Evolutionary conservation across 2,797 vertebrate genomes (phyloP).

Genomic region (Mallotus villosus): DNA sequence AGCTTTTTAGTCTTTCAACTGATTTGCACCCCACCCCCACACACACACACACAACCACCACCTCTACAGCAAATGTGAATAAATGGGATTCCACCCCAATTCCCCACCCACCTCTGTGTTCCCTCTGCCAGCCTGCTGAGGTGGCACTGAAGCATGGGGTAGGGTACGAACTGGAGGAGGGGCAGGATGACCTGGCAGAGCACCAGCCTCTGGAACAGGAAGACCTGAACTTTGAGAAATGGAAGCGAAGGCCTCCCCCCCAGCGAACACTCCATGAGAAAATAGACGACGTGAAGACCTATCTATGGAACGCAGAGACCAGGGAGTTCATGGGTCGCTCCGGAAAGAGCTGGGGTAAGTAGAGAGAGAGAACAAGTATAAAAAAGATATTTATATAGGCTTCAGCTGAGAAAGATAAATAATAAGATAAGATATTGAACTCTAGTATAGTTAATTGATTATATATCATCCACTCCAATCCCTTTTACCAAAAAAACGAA

Average conservation of each 20-base stretch:
- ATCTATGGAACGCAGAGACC: constrained; percentile 94
- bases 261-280: constrained; percentile 83
- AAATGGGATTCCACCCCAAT: too few species aligned
- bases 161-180: constrained; percentile 76
- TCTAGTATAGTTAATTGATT: neutral
- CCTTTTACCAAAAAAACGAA: too few species aligned
- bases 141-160: constrained; percentile 71
- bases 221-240: constrained; percentile 82
- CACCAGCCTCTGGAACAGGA: constrained; percentile 80
- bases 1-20: neutral
- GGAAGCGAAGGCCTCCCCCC: constrained; percentile 78
- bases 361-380: constrained; percentile 15
- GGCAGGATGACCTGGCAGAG: constrained; percentile 78
- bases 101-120: constrained; percentile 55
- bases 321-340: constrained; percentile 93
- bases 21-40: neutral
- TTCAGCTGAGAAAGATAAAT: neutral
- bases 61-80: too few species aligned
- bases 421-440: neutral
- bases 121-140: constrained; percentile 67
- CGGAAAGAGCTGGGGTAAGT: constrained; percentile 96
- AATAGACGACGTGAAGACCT: constrained; percentile 82
- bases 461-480: too few species aligned
- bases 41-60: too few species aligned
- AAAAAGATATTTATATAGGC: constrained; percentile 11